Base-by-base conservation (phyloP, 2,113 vertebrate species). In the Chunga burmeisteri region DNA sequence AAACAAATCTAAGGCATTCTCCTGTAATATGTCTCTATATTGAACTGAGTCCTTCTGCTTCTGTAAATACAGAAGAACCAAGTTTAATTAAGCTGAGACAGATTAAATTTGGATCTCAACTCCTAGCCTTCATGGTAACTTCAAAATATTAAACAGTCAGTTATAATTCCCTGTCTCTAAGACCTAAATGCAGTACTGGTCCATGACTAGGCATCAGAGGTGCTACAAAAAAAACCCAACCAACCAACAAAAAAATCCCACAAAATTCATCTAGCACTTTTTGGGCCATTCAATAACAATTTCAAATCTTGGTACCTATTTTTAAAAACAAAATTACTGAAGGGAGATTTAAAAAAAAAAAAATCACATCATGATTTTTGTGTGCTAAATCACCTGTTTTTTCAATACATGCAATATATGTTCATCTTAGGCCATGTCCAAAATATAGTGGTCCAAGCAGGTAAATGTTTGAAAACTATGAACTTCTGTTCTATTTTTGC, bases 241-340 rank as follows among this genome's bases (percentile, higher is more conserved):
- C 20, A 13, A 73, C 16, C 11, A 49, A 63, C 13, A 72, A 58
- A 38, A 34, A 44, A 13, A 0, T 0, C 4, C 7, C 26, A 3
- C 38, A 50, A 85, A 63, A 58, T 70, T 85, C 26, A 55, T 4
- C 32, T 30, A 27, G 13, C 4, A 25, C 30, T 75, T 86, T 26
- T 29, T 9, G 9, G 36, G 38, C 34, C 19, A 78, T 70, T 58
- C 44, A 58, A 1, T 44, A 53, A 77, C 6, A 11, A 77, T 46
- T 71, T 86, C 17, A 46, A 86, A 40, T n/a, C 27, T n/a, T 58
- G 0, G 0, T 34, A 44, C 2, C 34, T 30, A 34, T 20, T 86
- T 83, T 46, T n/a, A 46, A 66, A 81, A 84, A 40, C 21, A 42
- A 52, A 71, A 61, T 50, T 3, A 77, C n/a, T 38, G 11, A 32